Evolutionary conservation across 2,113 vertebrate genomes (phyloP).

Genomic region (Gila orcuttii): DNA sequence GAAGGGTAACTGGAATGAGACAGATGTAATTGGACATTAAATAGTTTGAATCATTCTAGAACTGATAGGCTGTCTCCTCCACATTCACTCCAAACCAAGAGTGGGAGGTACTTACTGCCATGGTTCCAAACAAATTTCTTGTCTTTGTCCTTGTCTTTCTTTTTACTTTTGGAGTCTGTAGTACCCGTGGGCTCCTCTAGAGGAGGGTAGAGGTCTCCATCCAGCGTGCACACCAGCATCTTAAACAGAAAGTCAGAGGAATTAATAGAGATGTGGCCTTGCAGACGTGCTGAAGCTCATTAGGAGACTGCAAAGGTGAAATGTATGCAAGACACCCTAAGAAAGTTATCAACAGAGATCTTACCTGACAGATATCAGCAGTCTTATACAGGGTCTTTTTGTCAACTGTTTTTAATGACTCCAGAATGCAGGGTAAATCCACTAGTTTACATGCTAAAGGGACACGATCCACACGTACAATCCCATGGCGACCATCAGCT

Average conservation of each 20-base stretch:
- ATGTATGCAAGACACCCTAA: not conserved
- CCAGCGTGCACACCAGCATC: constrained; percentile 95
- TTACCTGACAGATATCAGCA: constrained; percentile 95
- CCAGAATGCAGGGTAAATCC: constrained; percentile 90
- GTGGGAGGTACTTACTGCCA: constrained; percentile 84
- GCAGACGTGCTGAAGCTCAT: not conserved
- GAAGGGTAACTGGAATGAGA: constrained; percentile 84
- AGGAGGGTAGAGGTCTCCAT: constrained; percentile 94
- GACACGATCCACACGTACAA: constrained; percentile 88
- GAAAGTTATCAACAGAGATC: not conserved
- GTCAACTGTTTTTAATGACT: constrained; percentile 91
- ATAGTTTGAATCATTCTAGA: constrained; percentile 25
- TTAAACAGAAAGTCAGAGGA: constrained; percentile 57
- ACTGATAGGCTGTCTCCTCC: not conserved
- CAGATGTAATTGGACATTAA: constrained; percentile 52
- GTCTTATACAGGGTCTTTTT: constrained; percentile 96
- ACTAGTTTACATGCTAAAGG: constrained; percentile 90
- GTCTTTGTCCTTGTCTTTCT: constrained; percentile 95
- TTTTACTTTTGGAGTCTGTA: constrained; percentile 92
- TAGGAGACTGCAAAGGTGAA: not conserved
- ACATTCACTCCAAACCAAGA: constrained; percentile 47
- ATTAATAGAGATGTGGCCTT: not conserved
- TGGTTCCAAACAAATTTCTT: constrained; percentile 99
- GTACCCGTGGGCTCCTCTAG: constrained; percentile 89
- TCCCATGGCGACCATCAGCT: constrained; percentile 90